Evolutionary conservation across 2,888 invertebrate genomes (phyloP).

Genomic region (Pseudococcus viburni): DNA sequence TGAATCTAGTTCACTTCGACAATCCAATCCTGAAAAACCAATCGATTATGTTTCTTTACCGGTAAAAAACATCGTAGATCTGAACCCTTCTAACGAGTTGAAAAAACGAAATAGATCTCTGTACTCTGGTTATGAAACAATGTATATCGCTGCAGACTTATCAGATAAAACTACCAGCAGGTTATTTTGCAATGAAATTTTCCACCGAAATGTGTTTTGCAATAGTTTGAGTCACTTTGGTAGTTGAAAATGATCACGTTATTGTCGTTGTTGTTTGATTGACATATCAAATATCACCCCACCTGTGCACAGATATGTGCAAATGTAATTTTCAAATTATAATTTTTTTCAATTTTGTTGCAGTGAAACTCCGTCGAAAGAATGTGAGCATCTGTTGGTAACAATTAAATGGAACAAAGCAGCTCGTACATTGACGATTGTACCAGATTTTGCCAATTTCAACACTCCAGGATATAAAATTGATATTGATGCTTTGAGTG

Average conservation of each 20-base stretch:
- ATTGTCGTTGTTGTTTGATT: neutral
- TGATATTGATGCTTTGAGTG: conserved; percentile 73
- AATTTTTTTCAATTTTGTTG: conserved; percentile 65
- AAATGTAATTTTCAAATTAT: neutral
- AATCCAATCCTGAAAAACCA: conserved; percentile 23
- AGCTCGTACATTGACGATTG: conserved; percentile 74
- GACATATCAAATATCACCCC: neutral
- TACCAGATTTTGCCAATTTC: conserved; percentile 76
- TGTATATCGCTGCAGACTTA: conserved; percentile 66
- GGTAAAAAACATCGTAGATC: conserved; percentile 60
- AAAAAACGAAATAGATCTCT: conserved; percentile 65
- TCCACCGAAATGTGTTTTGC: neutral
- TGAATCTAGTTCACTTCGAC: conserved; percentile 30
- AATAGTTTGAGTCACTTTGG: neutral
- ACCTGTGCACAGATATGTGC: neutral
- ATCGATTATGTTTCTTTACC: conserved; percentile 25
- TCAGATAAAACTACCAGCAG: conserved; percentile 59
- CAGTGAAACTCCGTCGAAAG: conserved; percentile 68
- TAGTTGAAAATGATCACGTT: neutral
- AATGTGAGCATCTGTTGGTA: conserved; percentile 71
- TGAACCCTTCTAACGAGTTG: conserved; percentile 63
- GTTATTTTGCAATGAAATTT: conserved; percentile 12
- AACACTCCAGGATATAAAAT: conserved; percentile 76
- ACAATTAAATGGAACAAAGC: conserved; percentile 75
- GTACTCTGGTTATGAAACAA: conserved; percentile 55